Percentiles rank a stretch among this genome's conserved stretches.
These are phyloP conservation scores for Allobates femoralis DNA, from an alignment of 2,797 vertebrate genomes.

Conservation along the genomic window DNA sequence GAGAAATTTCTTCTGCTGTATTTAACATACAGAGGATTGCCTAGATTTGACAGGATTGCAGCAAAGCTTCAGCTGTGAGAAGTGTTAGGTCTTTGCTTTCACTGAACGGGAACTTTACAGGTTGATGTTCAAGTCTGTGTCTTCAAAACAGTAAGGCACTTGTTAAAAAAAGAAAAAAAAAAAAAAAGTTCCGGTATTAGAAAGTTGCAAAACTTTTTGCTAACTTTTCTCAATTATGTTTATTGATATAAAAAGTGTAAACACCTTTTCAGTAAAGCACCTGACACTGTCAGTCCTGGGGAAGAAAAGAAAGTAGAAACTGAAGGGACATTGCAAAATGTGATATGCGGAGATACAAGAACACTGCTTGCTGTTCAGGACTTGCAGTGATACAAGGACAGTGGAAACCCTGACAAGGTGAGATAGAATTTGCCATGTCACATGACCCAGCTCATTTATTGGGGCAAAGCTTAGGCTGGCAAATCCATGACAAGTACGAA, in stretches of 20 bases:
- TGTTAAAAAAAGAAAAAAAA: neutral
- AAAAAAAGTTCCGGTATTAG: neutral
- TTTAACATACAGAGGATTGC: neutral
- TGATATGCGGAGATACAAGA: neutral
- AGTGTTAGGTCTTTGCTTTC: neutral
- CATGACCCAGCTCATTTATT: slow-evolving; percentile 41
- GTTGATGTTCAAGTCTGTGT: neutral
- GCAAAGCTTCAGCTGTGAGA: neutral
- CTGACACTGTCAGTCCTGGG: too few relatives aligned
- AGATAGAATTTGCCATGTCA: slow-evolving; percentile 39
- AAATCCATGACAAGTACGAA: slow-evolving; percentile 59
- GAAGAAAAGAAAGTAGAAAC: neutral
- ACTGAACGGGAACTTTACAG: too few relatives aligned
- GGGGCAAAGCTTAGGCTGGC: slow-evolving; percentile 50
- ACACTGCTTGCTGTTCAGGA: neutral
- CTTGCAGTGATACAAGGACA: slow-evolving; percentile 25
- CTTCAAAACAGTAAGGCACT: neutral
- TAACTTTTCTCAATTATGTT: too few relatives aligned
- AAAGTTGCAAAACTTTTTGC: neutral
- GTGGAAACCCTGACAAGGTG: slow-evolving; percentile 45
- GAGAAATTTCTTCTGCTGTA: neutral
- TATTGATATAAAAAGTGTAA: too few relatives aligned
- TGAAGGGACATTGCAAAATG: too few relatives aligned
- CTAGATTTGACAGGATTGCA: neutral
- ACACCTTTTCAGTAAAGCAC: too few relatives aligned